phyloP scores from a whole-genome alignment of 2,797 vertebrate species.

The Galago senegalensis region DNA sequence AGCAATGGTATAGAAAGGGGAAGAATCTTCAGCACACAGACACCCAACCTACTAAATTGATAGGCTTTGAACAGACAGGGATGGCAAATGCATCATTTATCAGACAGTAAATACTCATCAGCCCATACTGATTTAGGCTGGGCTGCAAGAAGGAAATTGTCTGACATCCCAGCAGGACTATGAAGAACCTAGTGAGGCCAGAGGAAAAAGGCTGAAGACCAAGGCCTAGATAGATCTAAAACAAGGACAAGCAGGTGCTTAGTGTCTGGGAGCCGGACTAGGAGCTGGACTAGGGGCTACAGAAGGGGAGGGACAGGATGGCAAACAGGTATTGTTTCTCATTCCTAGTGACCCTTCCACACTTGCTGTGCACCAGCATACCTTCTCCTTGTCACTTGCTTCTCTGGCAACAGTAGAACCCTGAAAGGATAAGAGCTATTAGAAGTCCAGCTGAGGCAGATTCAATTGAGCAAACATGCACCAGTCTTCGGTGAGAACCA shows the following conservation, averaged over 20 bases:
- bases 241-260: neutral
- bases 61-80: neutral
- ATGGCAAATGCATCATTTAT: neutral
- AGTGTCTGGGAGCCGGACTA: neutral
- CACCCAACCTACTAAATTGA: neutral
- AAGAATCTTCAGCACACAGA: neutral
- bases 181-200: neutral
- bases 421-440: conserved; percentile 87
- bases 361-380: conserved; percentile 77
- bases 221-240: neutral
- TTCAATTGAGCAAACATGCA: neutral
- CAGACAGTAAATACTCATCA: neutral
- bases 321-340: neutral
- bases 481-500: neutral
- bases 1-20: neutral
- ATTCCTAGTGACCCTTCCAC: neutral
- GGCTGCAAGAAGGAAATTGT: neutral
- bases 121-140: neutral
- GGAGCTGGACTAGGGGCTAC: neutral
- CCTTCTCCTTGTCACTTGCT: conserved; percentile 98
- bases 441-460: conserved; percentile 23
- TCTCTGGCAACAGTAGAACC: conserved; percentile 97
- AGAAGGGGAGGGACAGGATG: neutral
- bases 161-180: neutral
- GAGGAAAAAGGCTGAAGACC: neutral